Evolutionary conservation across 2,797 vertebrate genomes (phyloP).

Genomic region (Sebastes vulpes): DNA sequence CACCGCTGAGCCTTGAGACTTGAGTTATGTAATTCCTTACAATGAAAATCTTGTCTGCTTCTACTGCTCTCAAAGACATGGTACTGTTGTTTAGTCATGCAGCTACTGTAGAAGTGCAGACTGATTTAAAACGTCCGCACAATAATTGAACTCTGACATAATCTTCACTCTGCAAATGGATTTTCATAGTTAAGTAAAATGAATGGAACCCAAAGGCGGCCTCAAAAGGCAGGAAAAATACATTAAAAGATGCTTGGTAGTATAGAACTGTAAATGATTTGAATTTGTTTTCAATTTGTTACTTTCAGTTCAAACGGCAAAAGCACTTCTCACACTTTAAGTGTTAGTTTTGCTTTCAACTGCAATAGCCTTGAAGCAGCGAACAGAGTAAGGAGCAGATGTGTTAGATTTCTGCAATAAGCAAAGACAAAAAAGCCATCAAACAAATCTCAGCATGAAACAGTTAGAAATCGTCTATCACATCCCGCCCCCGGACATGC

Average conservation of each 20-base stretch:
- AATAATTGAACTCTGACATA: background rate
- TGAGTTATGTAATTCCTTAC: constrained; percentile 13
- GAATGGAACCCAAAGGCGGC: background rate
- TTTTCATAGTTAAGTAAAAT: background rate
- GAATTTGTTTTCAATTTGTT: background rate
- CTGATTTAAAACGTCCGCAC: constrained; percentile 13
- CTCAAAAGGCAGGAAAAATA: background rate
- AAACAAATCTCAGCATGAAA: constrained; percentile 24
- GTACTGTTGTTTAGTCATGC: background rate
- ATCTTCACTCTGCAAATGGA: constrained; percentile 3
- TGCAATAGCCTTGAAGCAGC: background rate
- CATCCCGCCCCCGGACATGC: background rate
- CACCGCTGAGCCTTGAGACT: background rate
- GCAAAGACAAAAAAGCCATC: constrained; percentile 3
- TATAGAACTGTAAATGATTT: background rate
- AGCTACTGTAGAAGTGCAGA: background rate
- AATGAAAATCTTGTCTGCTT: constrained; percentile 9
- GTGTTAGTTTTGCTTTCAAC: constrained; percentile 43
- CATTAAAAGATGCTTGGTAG: background rate
- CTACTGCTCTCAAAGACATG: background rate
- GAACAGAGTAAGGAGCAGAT: constrained; percentile 3
- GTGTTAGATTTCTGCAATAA: constrained; percentile 12
- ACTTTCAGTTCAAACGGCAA: background rate
- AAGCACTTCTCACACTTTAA: background rate
- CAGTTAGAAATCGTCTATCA: background rate